Base-by-base conservation (phyloP, 2,797 vertebrate genomes). In the Esox lucius region DNA sequence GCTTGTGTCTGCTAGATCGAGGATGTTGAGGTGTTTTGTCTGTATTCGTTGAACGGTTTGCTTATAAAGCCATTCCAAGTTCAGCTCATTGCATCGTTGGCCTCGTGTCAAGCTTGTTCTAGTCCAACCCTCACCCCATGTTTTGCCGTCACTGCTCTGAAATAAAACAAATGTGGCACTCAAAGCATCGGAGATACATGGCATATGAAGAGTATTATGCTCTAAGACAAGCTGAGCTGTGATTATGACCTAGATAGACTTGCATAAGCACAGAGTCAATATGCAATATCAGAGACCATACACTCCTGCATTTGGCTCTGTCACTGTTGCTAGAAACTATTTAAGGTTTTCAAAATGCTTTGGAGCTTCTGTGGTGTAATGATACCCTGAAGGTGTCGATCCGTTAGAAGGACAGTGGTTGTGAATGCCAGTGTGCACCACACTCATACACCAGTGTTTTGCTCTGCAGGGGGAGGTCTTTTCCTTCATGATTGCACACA, bases 401-500 rank as follows among this genome's bases (percentile, higher is more conserved):
- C 13, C 16, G 26, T 15, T 16, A 31, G 26, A 65, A 61, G 13
- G 28, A 5, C 62, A 17, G 5, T 17, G 13, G 15, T 26, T 31
- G 62, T 31, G 15, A 31, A 33, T 15, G 6, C 22, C 62, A 17
- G 26, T 12, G 62, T 28, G 62, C 15, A 5, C 26, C 28, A 65
- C 62, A 31, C 26, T 8, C 53, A 59, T n/a, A 31, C 56, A 59
- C 22, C 3, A 24, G 56, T 61, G 56, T 61, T 11, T 26, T 24
- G 22, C n/a, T 13, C 56, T 24, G 56, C 9, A 12, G 56, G 56
- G 62, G 15, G 62, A 33, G 28, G 62, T 11, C 15, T 81, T 83
- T 81, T 62, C 48, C 64, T 48, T 61, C 1, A 11, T 81, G 74
- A 80, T 85, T 87, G 81, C 86, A 75, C 71, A 19, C 69, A 71